Conservation (phyloP, 2,113 vertebrate species). For the Xenus cinereus region DNA sequence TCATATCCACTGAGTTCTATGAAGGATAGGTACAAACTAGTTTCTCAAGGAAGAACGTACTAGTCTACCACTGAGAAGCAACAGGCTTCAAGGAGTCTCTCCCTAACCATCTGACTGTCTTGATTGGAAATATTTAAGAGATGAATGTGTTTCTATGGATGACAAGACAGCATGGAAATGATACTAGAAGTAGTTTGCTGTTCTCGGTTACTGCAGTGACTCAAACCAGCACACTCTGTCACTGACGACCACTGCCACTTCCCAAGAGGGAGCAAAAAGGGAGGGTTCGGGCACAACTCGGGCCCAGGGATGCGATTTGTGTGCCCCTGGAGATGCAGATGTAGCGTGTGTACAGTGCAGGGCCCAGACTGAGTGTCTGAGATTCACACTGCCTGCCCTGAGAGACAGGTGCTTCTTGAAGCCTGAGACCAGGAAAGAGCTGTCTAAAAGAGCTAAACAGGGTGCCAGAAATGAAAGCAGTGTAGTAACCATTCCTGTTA, state of each 20-base stretch:
- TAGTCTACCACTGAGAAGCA: background rate
- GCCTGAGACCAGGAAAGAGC: background rate
- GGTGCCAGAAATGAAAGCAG: background rate
- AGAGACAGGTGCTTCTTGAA: background rate
- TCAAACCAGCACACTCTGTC: background rate
- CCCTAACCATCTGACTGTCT: background rate
- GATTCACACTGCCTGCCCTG: background rate
- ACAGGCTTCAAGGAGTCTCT: background rate
- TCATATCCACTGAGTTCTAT: background rate
- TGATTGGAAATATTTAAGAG: background rate
- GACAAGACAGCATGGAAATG: background rate
- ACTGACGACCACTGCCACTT: background rate
- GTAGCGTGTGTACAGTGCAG: fast-evolving
- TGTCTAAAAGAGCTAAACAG: background rate
- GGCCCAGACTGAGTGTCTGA: no score
- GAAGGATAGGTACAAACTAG: background rate
- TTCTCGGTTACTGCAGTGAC: background rate
- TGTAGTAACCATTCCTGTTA: background rate
- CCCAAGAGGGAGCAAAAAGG: background rate
- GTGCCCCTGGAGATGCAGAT: fast-evolving
- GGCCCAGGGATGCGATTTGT: no score
- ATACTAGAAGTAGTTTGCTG: background rate
- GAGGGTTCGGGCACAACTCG: background rate
- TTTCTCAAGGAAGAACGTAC: background rate
- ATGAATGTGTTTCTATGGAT: background rate